phyloP scores from a whole-genome alignment of 2,888 invertebrate species.

The Stenolophus ochropezus region DNA sequence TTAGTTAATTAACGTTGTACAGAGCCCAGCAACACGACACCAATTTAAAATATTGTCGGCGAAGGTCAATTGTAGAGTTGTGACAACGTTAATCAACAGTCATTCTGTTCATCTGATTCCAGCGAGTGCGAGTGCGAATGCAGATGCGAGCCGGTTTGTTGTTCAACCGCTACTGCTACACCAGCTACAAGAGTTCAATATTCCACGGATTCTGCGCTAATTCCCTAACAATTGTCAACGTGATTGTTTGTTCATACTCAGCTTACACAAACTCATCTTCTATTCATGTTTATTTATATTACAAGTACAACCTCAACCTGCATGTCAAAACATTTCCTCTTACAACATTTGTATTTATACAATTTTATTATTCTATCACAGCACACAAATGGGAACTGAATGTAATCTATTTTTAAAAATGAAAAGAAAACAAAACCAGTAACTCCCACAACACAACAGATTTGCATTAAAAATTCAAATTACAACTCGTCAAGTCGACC shows the following conservation, averaged over 20 bases:
- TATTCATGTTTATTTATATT: not conserved
- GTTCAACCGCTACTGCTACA: not conserved
- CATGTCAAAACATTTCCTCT: not conserved
- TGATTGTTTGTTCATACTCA: not conserved
- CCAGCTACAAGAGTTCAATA: constrained; percentile 31
- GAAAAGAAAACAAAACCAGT: no score
- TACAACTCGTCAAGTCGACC: no score
- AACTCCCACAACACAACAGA: no score
- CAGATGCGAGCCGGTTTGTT: no score
- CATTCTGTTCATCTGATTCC: constrained; percentile 48
- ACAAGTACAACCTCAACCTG: not conserved
- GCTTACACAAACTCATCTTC: not conserved
- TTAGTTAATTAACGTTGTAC: constrained; percentile 59
- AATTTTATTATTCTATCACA: no score
- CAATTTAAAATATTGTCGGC: constrained; percentile 60
- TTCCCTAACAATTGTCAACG: not conserved
- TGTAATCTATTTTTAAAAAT: no score
- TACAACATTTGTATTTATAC: no score
- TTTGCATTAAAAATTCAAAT: no score
- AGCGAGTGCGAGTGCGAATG: not conserved
- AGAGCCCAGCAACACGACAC: constrained; percentile 57
- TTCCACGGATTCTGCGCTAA: not conserved
- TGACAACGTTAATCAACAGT: constrained; percentile 60
- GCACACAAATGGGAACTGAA: no score
- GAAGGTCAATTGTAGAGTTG: constrained; percentile 60